Base-by-base conservation (phyloP, 2,113 vertebrate genomes). In the Melanotaenia duboulayi region DNA sequence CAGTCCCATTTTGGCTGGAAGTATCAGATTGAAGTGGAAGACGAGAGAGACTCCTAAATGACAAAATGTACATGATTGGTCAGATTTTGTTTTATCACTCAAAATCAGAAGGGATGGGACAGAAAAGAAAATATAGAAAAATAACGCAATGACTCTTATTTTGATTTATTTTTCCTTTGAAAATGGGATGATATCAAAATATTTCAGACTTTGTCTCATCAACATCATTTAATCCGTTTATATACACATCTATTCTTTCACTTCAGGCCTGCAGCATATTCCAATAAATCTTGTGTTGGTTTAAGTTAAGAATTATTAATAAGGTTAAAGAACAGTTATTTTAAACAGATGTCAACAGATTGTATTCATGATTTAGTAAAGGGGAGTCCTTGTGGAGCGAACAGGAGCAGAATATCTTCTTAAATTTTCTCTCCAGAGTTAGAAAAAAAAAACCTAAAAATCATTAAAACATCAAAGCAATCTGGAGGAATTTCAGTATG, bases 21-120 rank as follows among this genome's bases (percentile, higher is more conserved):
- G 80, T 9, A 14, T 83, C 76, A n/a, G 37, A 19, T 25, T 86
- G 78, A 22, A 92, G 82, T 0, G 89, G 89, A 39, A 93, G 81
- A 82, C 90, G 88, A 78, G 92, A 91, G 16, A 94, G 89, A 82
- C 90, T 93, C 90, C 92, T 94, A 13, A 24, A 70, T 19, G 9
- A 76, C 22, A 71, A 62, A 35, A 39, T 22, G 23, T 10, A 4
- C 3, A 49, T 0, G 14, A 55, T 75, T 65, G n/a, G 60, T n/a
- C 7, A 52, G 4, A n/a, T 37, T 7, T 28, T 37, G 4, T 56
- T 35, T 7, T 48, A 16, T 16, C 4, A 46, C 4, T 17, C 14
- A 16, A 46, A 19, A 46, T 46, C 17, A 46, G 17, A 46, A 46
- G 6, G 44, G 14, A 44, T 14, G 14, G 11, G 14, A 16, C 2